phyloP scores from a whole-genome alignment of 2,797 vertebrate species.

The Moxostoma hubbsi region DNA sequence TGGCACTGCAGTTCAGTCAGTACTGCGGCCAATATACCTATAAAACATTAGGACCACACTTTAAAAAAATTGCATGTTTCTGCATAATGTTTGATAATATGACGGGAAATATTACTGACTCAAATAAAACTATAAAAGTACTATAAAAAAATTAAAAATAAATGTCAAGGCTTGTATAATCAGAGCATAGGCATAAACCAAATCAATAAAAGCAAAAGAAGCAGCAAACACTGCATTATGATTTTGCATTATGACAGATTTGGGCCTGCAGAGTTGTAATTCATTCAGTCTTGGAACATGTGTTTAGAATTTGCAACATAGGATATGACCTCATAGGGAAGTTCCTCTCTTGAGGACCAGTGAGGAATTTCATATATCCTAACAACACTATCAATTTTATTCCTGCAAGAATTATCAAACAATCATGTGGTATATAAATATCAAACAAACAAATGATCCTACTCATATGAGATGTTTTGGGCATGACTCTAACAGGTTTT shows the following conservation, averaged over 20 bases:
- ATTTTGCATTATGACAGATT: too few relatives aligned
- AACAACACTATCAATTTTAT: constrained; percentile 50
- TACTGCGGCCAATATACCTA: constrained; percentile 13
- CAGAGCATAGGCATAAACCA: neutral
- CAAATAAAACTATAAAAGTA: neutral
- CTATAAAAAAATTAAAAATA: too few relatives aligned
- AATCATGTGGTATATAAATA: constrained; percentile 44
- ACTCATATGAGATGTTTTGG: neutral
- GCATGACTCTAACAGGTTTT: constrained; percentile 6
- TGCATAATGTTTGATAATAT: constrained; percentile 14
- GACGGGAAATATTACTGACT: constrained; percentile 5
- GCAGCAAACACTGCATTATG: constrained; percentile 25
- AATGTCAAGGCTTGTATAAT: neutral
- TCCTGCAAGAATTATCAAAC: constrained; percentile 52
- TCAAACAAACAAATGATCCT: constrained; percentile 37
- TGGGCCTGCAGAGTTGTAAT: constrained; percentile 12
- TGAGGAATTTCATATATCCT: constrained; percentile 49
- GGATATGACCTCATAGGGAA: constrained; percentile 64
- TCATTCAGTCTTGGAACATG: constrained; percentile 37
- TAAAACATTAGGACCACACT: neutral
- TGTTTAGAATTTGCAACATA: constrained; percentile 56
- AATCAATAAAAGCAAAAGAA: neutral
- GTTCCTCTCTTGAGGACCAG: constrained; percentile 49
- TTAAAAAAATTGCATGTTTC: constrained; percentile 19
- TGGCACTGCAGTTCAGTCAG: constrained; percentile 43